Conservation (phyloP, 2,113 vertebrate genomes). For the Litocranius walleri region DNA sequence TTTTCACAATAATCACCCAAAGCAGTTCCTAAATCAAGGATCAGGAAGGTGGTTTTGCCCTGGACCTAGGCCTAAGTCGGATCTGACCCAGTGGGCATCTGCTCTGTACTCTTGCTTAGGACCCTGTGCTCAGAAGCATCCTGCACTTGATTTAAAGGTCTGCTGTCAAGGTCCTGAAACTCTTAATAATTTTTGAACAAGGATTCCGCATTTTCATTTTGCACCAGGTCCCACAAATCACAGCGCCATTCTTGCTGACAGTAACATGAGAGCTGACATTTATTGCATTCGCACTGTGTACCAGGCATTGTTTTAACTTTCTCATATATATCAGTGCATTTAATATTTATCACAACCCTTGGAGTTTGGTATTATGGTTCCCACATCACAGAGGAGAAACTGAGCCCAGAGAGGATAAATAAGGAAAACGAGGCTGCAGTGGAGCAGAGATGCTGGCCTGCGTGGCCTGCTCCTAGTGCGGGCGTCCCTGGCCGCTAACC, state of each 20-base stretch:
- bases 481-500: fast-evolving
- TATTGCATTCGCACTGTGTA: background rate
- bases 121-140: background rate
- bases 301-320: background rate
- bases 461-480: fast-evolving
- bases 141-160: background rate
- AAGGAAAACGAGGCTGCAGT: fast-evolving
- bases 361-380: background rate
- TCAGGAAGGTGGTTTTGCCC: background rate
- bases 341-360: background rate
- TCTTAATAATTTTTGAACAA: constrained; percentile 7
- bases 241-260: background rate
- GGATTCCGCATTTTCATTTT: background rate
- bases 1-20: background rate
- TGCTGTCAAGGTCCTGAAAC: background rate
- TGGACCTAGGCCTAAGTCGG: background rate
- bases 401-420: background rate
- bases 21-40: background rate
- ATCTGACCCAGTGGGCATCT: background rate
- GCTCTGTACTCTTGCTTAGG: background rate
- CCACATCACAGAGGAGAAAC: background rate
- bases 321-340: background rate
- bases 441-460: background rate
- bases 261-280: background rate
- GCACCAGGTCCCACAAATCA: background rate